Base-by-base conservation (phyloP, 2,113 vertebrate species). In the Canis aureus region DNA sequence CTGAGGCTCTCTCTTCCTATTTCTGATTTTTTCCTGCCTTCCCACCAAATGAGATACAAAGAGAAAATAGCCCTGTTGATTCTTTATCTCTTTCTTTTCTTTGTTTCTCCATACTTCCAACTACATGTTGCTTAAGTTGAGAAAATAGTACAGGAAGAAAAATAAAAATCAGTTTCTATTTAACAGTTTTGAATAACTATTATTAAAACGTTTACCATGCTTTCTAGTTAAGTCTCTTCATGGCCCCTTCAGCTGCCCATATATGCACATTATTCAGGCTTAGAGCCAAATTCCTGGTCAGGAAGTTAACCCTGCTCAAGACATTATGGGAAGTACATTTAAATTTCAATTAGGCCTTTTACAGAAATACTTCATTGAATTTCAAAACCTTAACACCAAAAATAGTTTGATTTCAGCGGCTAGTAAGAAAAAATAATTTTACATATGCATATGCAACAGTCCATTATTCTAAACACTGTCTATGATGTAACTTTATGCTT, bases 311-410 rank as follows among this genome's bases (percentile, higher is more conserved):
- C 8, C 35, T 57, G 7, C 3, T 7, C 25, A n/a, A 38, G 6
- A 12, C 11, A 35, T 79, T 73, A 55, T 27, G 6, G 27, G 27
- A 91, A 71, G 35, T 17, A 38, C 25, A 67, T 53, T 94, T 83
- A 27, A 32, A 87, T 82, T 80, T 49, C 13, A 89, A 19, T 16
- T n/a, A 22, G 86, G 13, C 29, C 55, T 0, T 74, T 94, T 78
- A n/a, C 29, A 53, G 20, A n/a, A 69, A 51, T 22, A 8, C 22
- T 60, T 57, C 59, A 64, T 6, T 55, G 43, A 84, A 90, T 94
- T 97, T 95, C 4, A 92, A 83, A 94, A 32, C 53, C 15, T 60
- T 38, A 64, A 93, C n/a, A 32, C 29, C 16, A 32, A 95, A 86
- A 69, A 23, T 64, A 2, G 12, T 53, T 15, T n/a, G 8, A 43